Evolutionary conservation across 2,888 invertebrate genomes (phyloP).

Genomic region (Ochropleura leucogaster): DNA sequence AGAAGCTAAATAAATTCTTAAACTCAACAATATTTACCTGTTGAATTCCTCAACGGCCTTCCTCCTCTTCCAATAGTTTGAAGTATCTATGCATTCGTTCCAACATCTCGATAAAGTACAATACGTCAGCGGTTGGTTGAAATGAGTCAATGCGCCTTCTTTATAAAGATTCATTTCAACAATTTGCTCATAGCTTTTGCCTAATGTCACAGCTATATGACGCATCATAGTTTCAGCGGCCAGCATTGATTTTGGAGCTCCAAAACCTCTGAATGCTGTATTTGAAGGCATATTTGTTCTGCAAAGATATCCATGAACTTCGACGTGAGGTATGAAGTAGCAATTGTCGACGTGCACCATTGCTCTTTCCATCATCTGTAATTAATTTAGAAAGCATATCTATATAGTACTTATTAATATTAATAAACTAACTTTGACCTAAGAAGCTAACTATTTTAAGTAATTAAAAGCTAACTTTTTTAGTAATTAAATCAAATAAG

Average conservation of each 20-base stretch:
- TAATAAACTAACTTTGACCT: background rate
- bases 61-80: conserved; percentile 91
- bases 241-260: conserved; percentile 97
- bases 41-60: conserved; percentile 93
- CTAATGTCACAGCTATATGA: conserved; percentile 93
- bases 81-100: conserved; percentile 93
- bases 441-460: too few species aligned
- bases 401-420: background rate
- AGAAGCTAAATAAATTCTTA: background rate
- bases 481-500: background rate
- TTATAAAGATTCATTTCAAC: conserved; percentile 94
- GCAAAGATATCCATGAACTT: conserved; percentile 93
- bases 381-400: conserved; percentile 39
- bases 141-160: conserved; percentile 95
- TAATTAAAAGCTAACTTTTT: too few species aligned
- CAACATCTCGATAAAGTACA: conserved; percentile 95
- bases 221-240: conserved; percentile 94
- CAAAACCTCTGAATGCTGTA: conserved; percentile 98
- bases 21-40: conserved; percentile 81
- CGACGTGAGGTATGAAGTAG: conserved; percentile 94
- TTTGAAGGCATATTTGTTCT: conserved; percentile 97
- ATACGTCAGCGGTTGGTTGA: conserved; percentile 93
- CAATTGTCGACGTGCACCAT: conserved; percentile 95
- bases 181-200: conserved; percentile 92
- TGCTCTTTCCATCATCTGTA: conserved; percentile 94